Evolutionary conservation across 2,888 invertebrate genomes (phyloP).

Genomic region (Mesorhabditis belari): DNA sequence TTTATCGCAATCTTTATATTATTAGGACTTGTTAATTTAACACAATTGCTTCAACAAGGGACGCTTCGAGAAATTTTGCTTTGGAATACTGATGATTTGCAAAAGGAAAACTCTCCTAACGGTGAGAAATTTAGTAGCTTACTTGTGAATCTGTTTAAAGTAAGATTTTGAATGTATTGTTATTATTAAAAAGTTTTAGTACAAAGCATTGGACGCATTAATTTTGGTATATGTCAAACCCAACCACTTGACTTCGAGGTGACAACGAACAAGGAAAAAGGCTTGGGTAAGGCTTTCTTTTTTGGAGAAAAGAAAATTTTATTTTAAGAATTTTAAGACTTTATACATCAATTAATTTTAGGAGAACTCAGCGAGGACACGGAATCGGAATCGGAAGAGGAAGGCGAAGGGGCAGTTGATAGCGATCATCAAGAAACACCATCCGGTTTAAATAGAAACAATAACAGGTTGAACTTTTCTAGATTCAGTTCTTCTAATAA

Average conservation of each 20-base stretch:
- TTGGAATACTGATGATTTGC: constrained; percentile 13
- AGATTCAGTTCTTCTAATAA: background rate
- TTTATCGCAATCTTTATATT: background rate
- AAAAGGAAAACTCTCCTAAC: constrained; percentile 15
- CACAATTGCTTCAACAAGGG: constrained; percentile 39
- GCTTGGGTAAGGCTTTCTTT: constrained; percentile 1
- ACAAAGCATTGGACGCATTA: constrained; percentile 21
- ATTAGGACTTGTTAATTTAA: constrained; percentile 19
- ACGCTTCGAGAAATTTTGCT: constrained; percentile 34
- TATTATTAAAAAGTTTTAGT: constrained; percentile 10
- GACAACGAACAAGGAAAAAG: constrained; percentile 23
- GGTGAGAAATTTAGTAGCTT: constrained; percentile 18
- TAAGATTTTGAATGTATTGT: background rate
- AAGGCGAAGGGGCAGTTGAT: constrained; percentile 9
- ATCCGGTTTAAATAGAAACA: background rate
- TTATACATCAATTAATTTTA: background rate
- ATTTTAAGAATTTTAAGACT: background rate
- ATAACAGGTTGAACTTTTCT: background rate
- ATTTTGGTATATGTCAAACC: constrained; percentile 24
- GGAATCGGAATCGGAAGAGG: constrained; percentile 13
- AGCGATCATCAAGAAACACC: background rate
- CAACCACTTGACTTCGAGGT: constrained; percentile 25
- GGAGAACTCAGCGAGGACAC: constrained; percentile 7
- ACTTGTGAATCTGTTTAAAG: background rate
- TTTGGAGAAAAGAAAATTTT: no score